Evolutionary conservation across 2,888 invertebrate species (phyloP), one percentile per base, ranked within the genome.

Genomic region (Tetranychus truncatus): DNA sequence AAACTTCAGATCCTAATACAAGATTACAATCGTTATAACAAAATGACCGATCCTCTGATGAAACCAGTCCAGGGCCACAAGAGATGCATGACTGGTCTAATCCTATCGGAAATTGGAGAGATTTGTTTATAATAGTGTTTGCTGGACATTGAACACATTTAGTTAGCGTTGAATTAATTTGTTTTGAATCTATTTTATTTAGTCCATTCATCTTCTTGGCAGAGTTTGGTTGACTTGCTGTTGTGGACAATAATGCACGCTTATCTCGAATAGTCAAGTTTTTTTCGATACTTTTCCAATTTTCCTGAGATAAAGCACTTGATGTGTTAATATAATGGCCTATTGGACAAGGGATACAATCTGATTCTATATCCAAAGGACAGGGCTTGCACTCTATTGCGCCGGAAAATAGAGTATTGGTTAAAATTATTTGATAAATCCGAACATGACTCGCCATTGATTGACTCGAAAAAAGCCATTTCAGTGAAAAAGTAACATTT

Each of bases 341-440:
- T 66, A 81, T 81, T 5, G 84, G 84, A 79, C 86, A 86, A 1
- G 86, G 85, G 20, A 85, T 82, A 80, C 86, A 86, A 5, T 84
- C 84, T 78, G 71, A 76, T 71, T 18, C 9, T 20, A 55, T 75
- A 1, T 75, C 74, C 15, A 76, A 77, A 18, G 82, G 82, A 78
- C 82, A 82, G 6, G 80, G 80, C 75, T 77, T 75, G 79, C 87
- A 87, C 6, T 80, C 80, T n/a, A 84, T 84, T 0, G 86, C 87
- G n/a, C 87, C 86, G 55, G 84, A 84, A 69, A 82, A 81, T 20
- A 84, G 79, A 0, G 85, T 85, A 79, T 87, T 86, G 5, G 86
- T 85, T 8, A 87, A 83, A 77, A 84, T 84, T 73, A 87, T 83
- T 65, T 83, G 82, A 81, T 83, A 86, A 74, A 87, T 84, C 76